Percentiles rank a stretch among this genome's conserved stretches.
phyloP scores from a whole-genome alignment of 1,140 invertebrate genomes.

The Mamestra configurata region DNA sequence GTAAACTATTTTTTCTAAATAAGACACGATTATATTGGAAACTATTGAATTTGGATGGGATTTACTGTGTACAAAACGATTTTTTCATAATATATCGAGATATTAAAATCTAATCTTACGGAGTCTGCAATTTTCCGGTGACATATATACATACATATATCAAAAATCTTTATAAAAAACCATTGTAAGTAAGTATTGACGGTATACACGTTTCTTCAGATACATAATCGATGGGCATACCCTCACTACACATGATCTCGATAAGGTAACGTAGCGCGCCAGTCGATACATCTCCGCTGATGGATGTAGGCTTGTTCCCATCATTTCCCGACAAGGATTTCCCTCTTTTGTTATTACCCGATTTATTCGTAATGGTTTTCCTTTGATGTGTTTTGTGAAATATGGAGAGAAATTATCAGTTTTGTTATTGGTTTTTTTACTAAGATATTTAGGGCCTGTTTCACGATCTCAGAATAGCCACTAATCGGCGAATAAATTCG shows the following conservation, averaged over 20 bases:
- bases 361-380: background rate
- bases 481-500: no score
- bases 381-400: background rate
- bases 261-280: conserved; percentile 35
- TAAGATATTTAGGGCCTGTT: no score
- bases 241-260: background rate
- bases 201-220: background rate
- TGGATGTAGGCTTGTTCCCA: conserved; percentile 35
- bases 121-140: no score
- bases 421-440: background rate
- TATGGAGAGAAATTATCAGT: background rate
- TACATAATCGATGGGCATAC: conserved; percentile 6
- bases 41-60: no score
- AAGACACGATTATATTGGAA: no score
- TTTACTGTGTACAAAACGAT: no score
- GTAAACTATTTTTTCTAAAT: no score
- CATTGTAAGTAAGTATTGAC: background rate
- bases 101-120: no score
- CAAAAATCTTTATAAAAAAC: background rate
- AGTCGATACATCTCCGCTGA: conserved; percentile 39
- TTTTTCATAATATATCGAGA: no score
- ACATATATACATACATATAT: no score
- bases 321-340: conserved; percentile 3
- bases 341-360: conserved; percentile 27
- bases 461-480: no score